Evolutionary conservation across 1,140 invertebrate genomes (phyloP).

Genomic region (Drosophila virilis): DNA sequence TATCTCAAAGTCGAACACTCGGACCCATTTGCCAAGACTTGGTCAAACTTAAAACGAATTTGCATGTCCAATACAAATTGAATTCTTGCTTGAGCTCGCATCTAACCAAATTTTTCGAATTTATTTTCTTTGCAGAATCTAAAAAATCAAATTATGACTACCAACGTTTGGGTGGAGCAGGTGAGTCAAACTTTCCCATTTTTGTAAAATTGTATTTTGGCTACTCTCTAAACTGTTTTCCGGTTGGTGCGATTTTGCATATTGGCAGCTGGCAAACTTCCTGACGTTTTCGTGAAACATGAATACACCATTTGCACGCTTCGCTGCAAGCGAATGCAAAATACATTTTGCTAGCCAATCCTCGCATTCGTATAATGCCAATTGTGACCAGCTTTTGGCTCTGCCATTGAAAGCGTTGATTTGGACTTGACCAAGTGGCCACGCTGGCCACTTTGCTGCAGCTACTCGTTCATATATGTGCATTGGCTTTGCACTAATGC

Average conservation of each 20-base stretch:
- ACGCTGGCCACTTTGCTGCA: constrained; percentile 13
- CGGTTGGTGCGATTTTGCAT: constrained; percentile 12
- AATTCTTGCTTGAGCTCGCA: constrained; percentile 22
- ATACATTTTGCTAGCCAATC: constrained; percentile 49
- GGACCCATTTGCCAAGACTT: neutral
- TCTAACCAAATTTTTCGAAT: constrained; percentile 48
- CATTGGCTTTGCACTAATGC: constrained; percentile 67
- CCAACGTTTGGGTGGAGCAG: constrained; percentile 98
- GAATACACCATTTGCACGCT: constrained; percentile 74
- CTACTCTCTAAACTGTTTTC: constrained; percentile 25
- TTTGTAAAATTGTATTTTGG: constrained; percentile 14
- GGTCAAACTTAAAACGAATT: constrained; percentile 1
- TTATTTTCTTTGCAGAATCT: constrained; percentile 91
- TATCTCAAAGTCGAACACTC: neutral
- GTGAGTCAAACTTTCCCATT: constrained; percentile 86
- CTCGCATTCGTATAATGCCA: constrained; percentile 59
- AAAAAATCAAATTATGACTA: constrained; percentile 99
- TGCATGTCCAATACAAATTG: constrained; percentile 7
- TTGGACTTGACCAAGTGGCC: constrained; percentile 33
- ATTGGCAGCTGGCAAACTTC: constrained; percentile 34
- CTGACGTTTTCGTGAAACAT: constrained; percentile 58
- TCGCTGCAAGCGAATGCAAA: constrained; percentile 63
- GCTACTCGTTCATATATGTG: constrained; percentile 52
- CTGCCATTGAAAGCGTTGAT: constrained; percentile 12
- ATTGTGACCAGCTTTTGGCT: constrained; percentile 31